phyloP scores from a whole-genome alignment of 2,113 vertebrate species.

The Todiramphus saurophagus region DNA sequence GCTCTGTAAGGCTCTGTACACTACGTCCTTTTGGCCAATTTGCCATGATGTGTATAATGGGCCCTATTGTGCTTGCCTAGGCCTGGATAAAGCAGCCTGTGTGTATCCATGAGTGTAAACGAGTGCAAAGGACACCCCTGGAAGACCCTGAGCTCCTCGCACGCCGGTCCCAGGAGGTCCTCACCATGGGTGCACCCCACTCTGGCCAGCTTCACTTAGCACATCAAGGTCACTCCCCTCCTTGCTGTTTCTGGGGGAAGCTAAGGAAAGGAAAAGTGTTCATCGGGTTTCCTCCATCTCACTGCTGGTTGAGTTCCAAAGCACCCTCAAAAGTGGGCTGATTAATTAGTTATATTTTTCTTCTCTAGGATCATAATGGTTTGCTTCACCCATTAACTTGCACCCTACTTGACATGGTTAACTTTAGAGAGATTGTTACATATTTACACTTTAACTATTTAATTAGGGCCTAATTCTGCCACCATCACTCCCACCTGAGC shows the following conservation, averaged over 20 bases:
- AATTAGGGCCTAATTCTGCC: conserved; percentile 50
- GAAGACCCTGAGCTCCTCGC: not conserved
- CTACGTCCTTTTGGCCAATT: not conserved
- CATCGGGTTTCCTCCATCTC: not conserved
- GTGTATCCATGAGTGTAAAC: not conserved
- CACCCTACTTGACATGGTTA: not conserved
- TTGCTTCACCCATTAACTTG: not conserved
- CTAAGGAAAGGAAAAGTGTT: not conserved
- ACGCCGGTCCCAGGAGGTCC: not conserved
- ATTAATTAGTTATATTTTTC: not conserved
- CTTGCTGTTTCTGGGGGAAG: not conserved
- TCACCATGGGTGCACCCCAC: accelerated
- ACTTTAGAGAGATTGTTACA: not conserved
- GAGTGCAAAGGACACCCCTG: not conserved
- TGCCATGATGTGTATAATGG: conserved; percentile 4
- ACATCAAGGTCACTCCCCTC: not conserved
- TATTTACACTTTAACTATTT: conserved; percentile 34
- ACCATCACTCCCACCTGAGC: conserved; percentile 45
- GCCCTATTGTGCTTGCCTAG: not conserved
- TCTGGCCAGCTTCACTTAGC: not conserved
- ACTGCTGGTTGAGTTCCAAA: not conserved
- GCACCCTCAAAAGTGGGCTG: not conserved
- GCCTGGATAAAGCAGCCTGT: not conserved
- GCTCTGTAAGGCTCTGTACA: not conserved
- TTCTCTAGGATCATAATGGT: not conserved